Percentiles rank a stretch among this genome's conserved stretches.
phyloP scores from a whole-genome alignment of 2,888 invertebrate species.

The Eulithis testata region DNA sequence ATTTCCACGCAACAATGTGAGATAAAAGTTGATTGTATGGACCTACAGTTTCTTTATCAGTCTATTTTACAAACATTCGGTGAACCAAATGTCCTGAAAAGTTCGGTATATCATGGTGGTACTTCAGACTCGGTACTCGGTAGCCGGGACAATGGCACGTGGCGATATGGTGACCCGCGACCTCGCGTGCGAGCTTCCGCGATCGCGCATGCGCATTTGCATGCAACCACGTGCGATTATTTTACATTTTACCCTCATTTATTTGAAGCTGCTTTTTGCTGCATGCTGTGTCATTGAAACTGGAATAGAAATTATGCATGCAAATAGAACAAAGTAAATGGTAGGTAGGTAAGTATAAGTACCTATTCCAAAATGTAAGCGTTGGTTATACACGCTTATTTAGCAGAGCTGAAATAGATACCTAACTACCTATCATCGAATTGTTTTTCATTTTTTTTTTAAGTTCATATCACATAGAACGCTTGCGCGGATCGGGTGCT shows the following conservation, averaged over 20 bases:
- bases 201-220: constrained; percentile 81
- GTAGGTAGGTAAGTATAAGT: too few species aligned
- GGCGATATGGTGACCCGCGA: constrained; percentile 75
- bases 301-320: neutral
- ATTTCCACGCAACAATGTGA: too few species aligned
- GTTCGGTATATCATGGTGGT: constrained; percentile 43
- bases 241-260: constrained; percentile 70
- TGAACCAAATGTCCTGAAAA: constrained; percentile 6
- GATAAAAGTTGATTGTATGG: too few species aligned
- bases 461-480: too few species aligned
- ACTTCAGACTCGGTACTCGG: constrained; percentile 52
- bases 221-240: constrained; percentile 76
- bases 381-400: too few species aligned
- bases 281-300: neutral
- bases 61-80: too few species aligned
- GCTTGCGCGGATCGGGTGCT: too few species aligned
- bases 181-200: constrained; percentile 84
- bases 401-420: too few species aligned
- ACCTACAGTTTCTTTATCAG: too few species aligned
- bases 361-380: too few species aligned
- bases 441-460: too few species aligned
- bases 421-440: too few species aligned
- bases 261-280: constrained; percentile 43
- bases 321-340: neutral
- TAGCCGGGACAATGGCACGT: constrained; percentile 80